A percentile compares a stretch with the other conserved stretches of the same genome.
phyloP scores from a whole-genome alignment of 2,888 invertebrate species.

The Incurvaria masculella region DNA sequence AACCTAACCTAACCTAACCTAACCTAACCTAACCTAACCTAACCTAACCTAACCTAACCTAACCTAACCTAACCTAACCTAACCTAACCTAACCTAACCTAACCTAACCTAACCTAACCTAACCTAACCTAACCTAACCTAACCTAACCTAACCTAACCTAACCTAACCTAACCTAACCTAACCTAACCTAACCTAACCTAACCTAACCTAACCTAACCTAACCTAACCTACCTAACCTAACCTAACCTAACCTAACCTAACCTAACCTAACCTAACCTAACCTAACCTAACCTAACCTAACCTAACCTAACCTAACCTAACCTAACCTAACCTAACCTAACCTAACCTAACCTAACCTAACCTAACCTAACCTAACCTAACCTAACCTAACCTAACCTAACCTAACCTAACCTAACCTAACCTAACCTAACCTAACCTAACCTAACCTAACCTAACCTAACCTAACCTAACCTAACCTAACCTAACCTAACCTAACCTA shows the following conservation, averaged over 20 bases:
- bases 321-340: slow-evolving; percentile 3
- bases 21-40: too few species aligned
- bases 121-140: too few species aligned
- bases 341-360: slow-evolving; percentile 4
- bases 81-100: slow-evolving; percentile 4
- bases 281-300: slow-evolving; percentile 5
- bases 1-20: too few species aligned
- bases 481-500: slow-evolving; percentile 3
- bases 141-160: not conserved
- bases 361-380: slow-evolving; percentile 5
- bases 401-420: slow-evolving; percentile 4
- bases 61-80: slow-evolving; percentile 6
- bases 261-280: slow-evolving; percentile 4
- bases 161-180: slow-evolving; percentile 4
- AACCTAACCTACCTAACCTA: slow-evolving; percentile 3
- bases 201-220: slow-evolving; percentile 5
- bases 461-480: slow-evolving; percentile 2
- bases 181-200: slow-evolving; percentile 4
- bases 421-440: slow-evolving; percentile 4
- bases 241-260: slow-evolving; percentile 5
- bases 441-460: slow-evolving; percentile 4
- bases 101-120: slow-evolving; percentile 1
- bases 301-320: slow-evolving; percentile 4
- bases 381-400: slow-evolving; percentile 4
- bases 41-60: slow-evolving; percentile 3